Evolutionary conservation across 2,113 vertebrate species (phyloP), one percentile per base, ranked within the genome.

Genomic region (Ptilorrhoa leucosticta): DNA sequence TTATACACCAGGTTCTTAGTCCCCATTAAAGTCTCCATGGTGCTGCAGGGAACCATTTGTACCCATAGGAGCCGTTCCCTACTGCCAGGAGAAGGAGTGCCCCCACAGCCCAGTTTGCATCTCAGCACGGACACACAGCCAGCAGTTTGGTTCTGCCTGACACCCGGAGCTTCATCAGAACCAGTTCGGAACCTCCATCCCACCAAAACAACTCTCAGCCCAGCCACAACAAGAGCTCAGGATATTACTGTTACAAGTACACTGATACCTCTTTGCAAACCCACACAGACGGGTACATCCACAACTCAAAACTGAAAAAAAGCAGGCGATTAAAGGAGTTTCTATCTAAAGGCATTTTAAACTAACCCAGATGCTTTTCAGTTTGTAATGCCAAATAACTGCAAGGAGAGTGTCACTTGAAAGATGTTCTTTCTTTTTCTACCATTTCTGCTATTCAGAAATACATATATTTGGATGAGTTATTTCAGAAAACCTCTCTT

Each of bases 11-110:
- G 13, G 15, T 28, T 66, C 53, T 40, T 3, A 15, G 22, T 21
- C 10, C 51, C 33, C 16, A 9, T 7, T 21, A 35, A 39, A 61
- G 63, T 48, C 37, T 33, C 7, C 0, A 0, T 19, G 42, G 45
- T 48, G 61, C 70, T 53, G 71, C 78, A 42, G 19, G 37, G 84
- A 53, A 21, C 16, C 20, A 33, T 33, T 70, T 53, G 44, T 13
- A 26, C 13, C 54, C 2, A 0, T 1, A 56, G 71, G 3, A 81
- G 13, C 35, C 50, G 7, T 17, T 83, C 45, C 24, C 24, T 31
- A 4, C 42, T 18, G 15, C 20, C 63, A 73, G 48, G 27, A 79
- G 68, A 77, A 12, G 0, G 1, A 58, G 63, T 13, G 28, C 19
- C 39, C 33, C 13, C 37, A 44, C 0, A 17, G n/a, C 21, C 22